Percentiles rank a stretch among this genome's conserved stretches.
phyloP scores from a whole-genome alignment of 2,113 vertebrate genomes.

The Corynorhinus townsendii region DNA sequence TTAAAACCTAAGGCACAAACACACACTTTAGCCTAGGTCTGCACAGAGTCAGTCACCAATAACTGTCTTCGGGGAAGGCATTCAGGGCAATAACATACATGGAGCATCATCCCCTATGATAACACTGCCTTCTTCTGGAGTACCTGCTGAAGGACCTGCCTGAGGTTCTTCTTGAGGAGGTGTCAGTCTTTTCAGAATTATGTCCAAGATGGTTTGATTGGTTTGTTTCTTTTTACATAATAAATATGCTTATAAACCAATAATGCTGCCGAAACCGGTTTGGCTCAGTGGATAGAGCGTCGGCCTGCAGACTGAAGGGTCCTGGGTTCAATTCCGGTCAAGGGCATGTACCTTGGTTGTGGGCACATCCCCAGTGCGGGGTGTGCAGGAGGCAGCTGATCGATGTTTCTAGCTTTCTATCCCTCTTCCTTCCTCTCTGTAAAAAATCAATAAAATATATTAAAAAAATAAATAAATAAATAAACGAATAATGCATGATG shows the following conservation, averaged over 20 bases:
- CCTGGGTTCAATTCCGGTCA: too few species aligned
- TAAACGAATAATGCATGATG: background rate
- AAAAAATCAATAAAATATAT: too few species aligned
- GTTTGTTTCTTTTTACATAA: background rate
- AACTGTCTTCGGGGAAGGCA: background rate
- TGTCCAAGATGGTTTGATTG: background rate
- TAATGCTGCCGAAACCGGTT: too few species aligned
- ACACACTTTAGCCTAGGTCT: background rate
- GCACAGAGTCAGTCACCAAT: background rate
- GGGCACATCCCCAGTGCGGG: too few species aligned
- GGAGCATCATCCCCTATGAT: background rate
- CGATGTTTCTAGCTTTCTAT: too few species aligned
- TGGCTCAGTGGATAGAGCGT: too few species aligned
- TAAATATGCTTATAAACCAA: background rate
- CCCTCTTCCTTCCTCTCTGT: too few species aligned
- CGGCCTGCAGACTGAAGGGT: too few species aligned
- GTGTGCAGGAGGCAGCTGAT: too few species aligned
- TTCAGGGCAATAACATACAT: too few species aligned
- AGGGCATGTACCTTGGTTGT: too few species aligned
- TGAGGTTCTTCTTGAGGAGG: background rate
- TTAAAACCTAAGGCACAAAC: background rate
- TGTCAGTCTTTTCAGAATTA: background rate
- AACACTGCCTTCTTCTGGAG: background rate
- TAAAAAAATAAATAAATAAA: background rate
- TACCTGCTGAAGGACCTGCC: background rate